These are phyloP conservation scores for Loriculus beryllinus DNA, from an alignment of 2,797 vertebrate species.

Conservation along the genomic window DNA sequence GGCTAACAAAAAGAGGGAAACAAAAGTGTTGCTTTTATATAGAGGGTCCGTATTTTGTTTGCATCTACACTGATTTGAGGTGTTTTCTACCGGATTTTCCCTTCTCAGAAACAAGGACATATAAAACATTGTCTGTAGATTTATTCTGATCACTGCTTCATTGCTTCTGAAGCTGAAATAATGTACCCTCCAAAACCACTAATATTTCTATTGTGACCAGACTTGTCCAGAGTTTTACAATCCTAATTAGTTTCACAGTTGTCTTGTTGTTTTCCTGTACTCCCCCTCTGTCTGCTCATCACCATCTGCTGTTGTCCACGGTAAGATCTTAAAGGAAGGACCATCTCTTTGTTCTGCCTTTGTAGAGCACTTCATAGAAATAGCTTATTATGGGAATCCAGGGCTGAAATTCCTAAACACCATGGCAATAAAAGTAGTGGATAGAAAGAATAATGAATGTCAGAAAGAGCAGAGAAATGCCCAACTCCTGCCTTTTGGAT, in stretches of 20 bases:
- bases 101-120: background rate
- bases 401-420: conserved; percentile 56
- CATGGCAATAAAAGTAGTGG: conserved; percentile 51
- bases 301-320: conserved; percentile 58
- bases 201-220: conserved; percentile 64
- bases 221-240: conserved; percentile 65
- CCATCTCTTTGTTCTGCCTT: conserved; percentile 63
- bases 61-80: background rate
- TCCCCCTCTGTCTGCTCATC: conserved; percentile 63
- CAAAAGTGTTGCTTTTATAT: background rate
- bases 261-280: conserved; percentile 65
- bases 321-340: conserved; percentile 58
- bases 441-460: conserved; percentile 47
- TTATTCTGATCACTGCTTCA: background rate
- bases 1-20: background rate
- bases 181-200: conserved; percentile 27
- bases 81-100: background rate
- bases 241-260: conserved; percentile 70
- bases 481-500: background rate
- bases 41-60: background rate
- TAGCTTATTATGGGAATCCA: conserved; percentile 63
- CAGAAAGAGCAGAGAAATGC: background rate
- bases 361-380: conserved; percentile 56
- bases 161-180: conserved; percentile 37
- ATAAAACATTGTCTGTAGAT: background rate